Percentiles rank a stretch among this genome's conserved stretches.
These are phyloP conservation scores for Metopolophium dirhodum DNA, from an alignment of 1,140 invertebrate genomes.

Conservation along the genomic window DNA sequence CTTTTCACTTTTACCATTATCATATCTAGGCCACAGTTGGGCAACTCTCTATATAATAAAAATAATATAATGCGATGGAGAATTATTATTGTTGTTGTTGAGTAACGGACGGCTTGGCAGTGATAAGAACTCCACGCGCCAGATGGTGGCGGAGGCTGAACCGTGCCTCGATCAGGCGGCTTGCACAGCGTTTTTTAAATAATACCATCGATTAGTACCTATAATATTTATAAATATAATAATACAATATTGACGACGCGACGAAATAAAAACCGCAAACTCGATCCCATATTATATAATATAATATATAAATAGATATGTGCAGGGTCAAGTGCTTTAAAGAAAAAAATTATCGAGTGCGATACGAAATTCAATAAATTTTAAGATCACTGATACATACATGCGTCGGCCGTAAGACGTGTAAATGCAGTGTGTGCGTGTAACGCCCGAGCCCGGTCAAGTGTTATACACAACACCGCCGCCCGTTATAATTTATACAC, in stretches of 20 bases:
- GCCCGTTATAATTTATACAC: slow-evolving; percentile 5
- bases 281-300: not conserved
- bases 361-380: not conserved
- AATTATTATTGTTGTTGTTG: not conserved
- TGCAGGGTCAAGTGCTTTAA: not conserved
- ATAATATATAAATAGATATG: not conserved
- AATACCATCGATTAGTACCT: not conserved
- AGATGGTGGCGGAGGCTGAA: not conserved
- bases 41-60: slow-evolving; percentile 40
- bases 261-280: not conserved
- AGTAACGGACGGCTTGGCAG: not conserved
- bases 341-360: not conserved
- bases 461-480: not conserved
- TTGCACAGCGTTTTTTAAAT: not conserved
- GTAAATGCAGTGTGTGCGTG: not conserved
- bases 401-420: not conserved
- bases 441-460: not conserved
- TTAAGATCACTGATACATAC: not conserved
- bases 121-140: not conserved
- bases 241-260: not conserved
- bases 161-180: too few species aligned
- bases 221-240: not conserved
- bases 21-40: slow-evolving; percentile 42
- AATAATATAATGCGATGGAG: not conserved
- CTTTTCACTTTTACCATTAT: slow-evolving; percentile 54